Percentiles rank a stretch among this genome's conserved stretches.
Evolutionary conservation across 2,888 invertebrate species (phyloP).

Genomic region (Napeogenes inachia): DNA sequence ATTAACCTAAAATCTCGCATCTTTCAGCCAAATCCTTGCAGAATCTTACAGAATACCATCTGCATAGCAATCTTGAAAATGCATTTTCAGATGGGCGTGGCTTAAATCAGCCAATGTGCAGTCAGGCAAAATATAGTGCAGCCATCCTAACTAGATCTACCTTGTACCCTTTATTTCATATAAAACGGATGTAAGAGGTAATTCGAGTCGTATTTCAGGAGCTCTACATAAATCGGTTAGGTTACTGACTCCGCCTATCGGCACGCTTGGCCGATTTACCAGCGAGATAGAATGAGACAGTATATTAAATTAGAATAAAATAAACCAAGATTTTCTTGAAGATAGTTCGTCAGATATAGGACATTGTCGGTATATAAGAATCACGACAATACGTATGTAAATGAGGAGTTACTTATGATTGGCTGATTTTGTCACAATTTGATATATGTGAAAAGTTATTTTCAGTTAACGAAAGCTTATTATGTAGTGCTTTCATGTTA

Average conservation of each 20-base stretch:
- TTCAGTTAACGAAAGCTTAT: neutral
- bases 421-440: slow-evolving; percentile 24
- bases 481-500: neutral
- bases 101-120: slow-evolving; percentile 75
- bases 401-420: slow-evolving; percentile 69
- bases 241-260: slow-evolving; percentile 61
- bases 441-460: slow-evolving; percentile 5
- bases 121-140: slow-evolving; percentile 73
- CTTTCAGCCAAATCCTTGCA: slow-evolving; percentile 45
- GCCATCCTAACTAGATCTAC: slow-evolving; percentile 45
- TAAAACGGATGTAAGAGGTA: slow-evolving; percentile 42
- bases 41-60: slow-evolving; percentile 57
- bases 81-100: slow-evolving; percentile 74
- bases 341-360: slow-evolving; percentile 68
- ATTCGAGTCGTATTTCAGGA: slow-evolving; percentile 47
- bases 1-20: slow-evolving; percentile 55
- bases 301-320: slow-evolving; percentile 59
- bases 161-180: slow-evolving; percentile 38
- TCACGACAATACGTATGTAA: slow-evolving; percentile 66
- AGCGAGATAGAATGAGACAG: slow-evolving; percentile 49
- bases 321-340: slow-evolving; percentile 64
- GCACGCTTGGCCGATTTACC: slow-evolving; percentile 63
- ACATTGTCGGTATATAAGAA: slow-evolving; percentile 65
- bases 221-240: slow-evolving; percentile 51
- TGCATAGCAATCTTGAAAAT: slow-evolving; percentile 75